Conservation (phyloP, 1,140 invertebrate genomes). For the Hycleus cichorii region DNA sequence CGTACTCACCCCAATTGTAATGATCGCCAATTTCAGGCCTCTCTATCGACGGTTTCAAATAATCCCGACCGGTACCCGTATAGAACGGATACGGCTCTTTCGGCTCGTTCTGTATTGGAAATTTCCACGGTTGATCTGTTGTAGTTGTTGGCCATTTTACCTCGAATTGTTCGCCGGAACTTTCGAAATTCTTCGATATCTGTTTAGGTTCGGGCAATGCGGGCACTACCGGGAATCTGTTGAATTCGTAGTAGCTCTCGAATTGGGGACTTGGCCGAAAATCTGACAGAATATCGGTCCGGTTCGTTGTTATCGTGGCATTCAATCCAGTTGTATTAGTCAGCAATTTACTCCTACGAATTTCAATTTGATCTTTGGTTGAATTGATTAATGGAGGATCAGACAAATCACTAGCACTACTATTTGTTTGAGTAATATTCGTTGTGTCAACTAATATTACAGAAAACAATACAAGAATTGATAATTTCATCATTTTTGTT, state of each 20-base stretch:
- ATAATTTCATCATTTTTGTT: constrained; percentile 1
- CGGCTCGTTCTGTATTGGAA: constrained; percentile 6
- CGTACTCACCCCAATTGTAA: not conserved
- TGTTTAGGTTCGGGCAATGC: constrained; percentile 28
- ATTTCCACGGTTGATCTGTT: constrained; percentile 19
- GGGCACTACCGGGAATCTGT: constrained; percentile 32
- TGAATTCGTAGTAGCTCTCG: constrained; percentile 30
- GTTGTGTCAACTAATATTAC: not conserved
- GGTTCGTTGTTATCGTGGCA: not conserved
- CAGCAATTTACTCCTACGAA: too few species aligned
- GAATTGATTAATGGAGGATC: not conserved
- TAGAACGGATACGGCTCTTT: not conserved
- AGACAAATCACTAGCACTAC: not conserved
- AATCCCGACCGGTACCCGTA: not conserved
- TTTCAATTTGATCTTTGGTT: not conserved
- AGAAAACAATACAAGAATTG: not conserved
- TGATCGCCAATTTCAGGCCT: not conserved
- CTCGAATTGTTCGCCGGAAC: not conserved
- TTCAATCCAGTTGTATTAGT: too few species aligned
- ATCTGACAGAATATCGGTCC: constrained; percentile 6
- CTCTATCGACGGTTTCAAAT: not conserved
- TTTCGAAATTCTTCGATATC: constrained; percentile 1
- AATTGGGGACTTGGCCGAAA: constrained; percentile 33
- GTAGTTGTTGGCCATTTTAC: not conserved
- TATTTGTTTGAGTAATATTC: constrained; percentile 3